phyloP scores from a whole-genome alignment of 1,140 invertebrate genomes.

The Trichonephila clavata region DNA sequence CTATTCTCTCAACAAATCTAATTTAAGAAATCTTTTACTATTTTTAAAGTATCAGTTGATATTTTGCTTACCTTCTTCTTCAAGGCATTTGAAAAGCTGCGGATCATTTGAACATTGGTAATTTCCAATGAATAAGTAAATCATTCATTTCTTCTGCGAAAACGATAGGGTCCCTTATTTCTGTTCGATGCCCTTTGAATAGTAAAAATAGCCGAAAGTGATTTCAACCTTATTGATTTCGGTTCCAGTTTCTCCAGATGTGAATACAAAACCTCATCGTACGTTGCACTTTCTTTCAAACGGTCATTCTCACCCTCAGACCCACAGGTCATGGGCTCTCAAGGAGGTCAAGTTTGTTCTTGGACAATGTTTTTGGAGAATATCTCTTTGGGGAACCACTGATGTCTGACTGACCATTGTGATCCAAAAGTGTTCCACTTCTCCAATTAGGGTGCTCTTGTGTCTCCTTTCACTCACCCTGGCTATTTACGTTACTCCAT shows the following conservation, averaged over 20 bases:
- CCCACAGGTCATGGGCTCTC: background rate
- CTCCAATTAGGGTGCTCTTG: conserved; percentile 37
- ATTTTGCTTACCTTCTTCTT: too few relatives aligned
- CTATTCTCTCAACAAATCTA: too few relatives aligned
- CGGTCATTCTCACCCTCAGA: background rate
- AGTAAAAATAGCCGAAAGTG: background rate
- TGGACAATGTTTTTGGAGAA: too few relatives aligned
- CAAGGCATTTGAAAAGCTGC: too few relatives aligned
- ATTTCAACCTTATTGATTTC: background rate
- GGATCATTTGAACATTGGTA: too few relatives aligned
- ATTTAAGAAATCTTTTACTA: too few relatives aligned
- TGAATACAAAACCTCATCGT: background rate
- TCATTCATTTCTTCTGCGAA: too few relatives aligned
- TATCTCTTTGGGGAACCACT: background rate
- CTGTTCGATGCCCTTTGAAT: background rate
- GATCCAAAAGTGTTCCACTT: conserved; percentile 8
- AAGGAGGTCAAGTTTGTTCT: conserved; percentile 33
- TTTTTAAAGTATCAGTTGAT: too few relatives aligned
- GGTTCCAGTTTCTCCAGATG: background rate
- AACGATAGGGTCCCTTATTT: background rate
- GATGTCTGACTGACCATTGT: conserved; percentile 31
- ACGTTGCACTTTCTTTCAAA: background rate
- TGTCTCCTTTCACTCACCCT: background rate
- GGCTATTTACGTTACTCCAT: background rate
- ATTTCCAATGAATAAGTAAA: too few relatives aligned